These are phyloP conservation scores for Ammospiza caudacuta DNA, from an alignment of 2,113 vertebrate species.

Conservation along the genomic window DNA sequence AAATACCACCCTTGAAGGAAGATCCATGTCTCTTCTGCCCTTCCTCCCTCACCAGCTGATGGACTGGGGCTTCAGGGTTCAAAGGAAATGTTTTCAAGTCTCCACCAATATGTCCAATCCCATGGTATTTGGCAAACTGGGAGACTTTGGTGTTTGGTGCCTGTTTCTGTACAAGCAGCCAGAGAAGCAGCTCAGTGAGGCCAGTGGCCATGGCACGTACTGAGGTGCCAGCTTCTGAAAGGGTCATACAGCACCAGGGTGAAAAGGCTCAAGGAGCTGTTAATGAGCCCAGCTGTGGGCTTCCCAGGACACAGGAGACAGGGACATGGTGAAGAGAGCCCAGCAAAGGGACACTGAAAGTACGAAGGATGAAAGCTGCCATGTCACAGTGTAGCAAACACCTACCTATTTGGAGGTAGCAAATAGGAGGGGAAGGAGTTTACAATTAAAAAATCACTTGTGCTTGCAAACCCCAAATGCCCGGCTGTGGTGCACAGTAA, in stretches of 20 bases:
- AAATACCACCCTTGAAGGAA: too few species aligned
- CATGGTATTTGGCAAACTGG: background rate
- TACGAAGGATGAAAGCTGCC: background rate
- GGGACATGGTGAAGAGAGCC: background rate
- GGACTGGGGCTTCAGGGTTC: background rate
- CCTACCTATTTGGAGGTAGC: too few species aligned
- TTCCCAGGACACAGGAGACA: background rate
- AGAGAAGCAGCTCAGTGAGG: background rate
- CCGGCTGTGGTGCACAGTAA: too few species aligned
- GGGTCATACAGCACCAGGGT: background rate
- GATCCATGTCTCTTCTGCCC: background rate
- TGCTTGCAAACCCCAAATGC: too few species aligned
- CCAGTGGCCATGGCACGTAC: background rate
- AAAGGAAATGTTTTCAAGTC: background rate
- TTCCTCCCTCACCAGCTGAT: background rate
- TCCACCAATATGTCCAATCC: background rate
- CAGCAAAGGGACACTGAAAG: background rate
- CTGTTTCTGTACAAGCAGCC: background rate
- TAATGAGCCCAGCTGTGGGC: background rate
- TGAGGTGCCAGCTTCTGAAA: background rate
- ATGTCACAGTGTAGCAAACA: too few species aligned
- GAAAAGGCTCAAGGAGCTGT: background rate
- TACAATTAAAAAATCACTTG: too few species aligned
- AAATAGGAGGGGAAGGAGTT: too few species aligned
- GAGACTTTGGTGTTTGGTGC: background rate